A percentile compares a stretch with the other conserved stretches of the same genome.
These are phyloP conservation scores for Mastigias papua DNA, from an alignment of 30 jellyfish, hydroid and myxozoan species.

Conservation along the genomic window DNA sequence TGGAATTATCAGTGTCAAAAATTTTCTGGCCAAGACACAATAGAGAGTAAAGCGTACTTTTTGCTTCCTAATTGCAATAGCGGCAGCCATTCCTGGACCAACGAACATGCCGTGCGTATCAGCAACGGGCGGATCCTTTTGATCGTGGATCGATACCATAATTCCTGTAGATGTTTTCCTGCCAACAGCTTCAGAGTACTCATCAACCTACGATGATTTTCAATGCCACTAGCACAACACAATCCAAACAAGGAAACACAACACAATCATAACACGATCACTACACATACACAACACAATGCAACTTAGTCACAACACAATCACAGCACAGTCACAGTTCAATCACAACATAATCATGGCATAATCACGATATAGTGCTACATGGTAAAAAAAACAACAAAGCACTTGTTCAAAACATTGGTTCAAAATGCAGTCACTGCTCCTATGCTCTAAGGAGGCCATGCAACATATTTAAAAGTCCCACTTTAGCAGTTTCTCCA, in stretches of 20 bases:
- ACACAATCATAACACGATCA: background rate
- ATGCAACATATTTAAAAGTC: too few relatives aligned
- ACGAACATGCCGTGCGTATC: slow-evolving; percentile 60
- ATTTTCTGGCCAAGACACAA: too few relatives aligned
- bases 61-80: slow-evolving; percentile 38
- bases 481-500: too few relatives aligned
- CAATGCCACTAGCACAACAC: background rate
- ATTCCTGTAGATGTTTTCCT: slow-evolving; percentile 32
- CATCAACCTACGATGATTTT: slow-evolving; percentile 20
- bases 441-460: too few relatives aligned
- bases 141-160: slow-evolving; percentile 57
- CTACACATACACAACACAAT: background rate
- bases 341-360: too few relatives aligned
- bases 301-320: too few relatives aligned
- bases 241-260: background rate
- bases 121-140: slow-evolving; percentile 57
- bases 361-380: too few relatives aligned
- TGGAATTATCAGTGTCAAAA: too few relatives aligned
- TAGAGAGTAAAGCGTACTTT: slow-evolving; percentile 22
- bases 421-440: too few relatives aligned
- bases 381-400: too few relatives aligned
- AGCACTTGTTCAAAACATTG: too few relatives aligned
- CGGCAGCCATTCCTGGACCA: slow-evolving; percentile 59
- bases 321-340: too few relatives aligned
- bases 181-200: slow-evolving; percentile 39